These are phyloP conservation scores for Rhea americana DNA, from an alignment of 2,113 vertebrate species.

Conservation along the genomic window DNA sequence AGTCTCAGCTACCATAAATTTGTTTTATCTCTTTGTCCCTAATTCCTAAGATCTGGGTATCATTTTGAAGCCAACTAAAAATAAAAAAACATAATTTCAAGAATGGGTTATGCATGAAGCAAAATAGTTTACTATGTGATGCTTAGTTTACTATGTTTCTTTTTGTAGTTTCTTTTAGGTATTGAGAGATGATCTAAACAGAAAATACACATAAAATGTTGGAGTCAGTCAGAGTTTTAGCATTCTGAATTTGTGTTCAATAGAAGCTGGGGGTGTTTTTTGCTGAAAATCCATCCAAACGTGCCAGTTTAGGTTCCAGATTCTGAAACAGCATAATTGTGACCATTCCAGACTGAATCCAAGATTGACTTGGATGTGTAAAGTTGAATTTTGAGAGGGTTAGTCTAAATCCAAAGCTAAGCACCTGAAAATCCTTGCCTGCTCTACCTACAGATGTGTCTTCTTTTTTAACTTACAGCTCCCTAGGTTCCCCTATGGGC, in stretches of 20 bases:
- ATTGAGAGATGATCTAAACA: background rate
- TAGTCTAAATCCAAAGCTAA: no score
- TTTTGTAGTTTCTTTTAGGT: background rate
- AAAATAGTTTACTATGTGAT: background rate
- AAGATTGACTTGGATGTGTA: no score
- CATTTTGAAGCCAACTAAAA: background rate
- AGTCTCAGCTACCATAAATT: background rate
- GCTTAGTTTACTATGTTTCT: background rate
- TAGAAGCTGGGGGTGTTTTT: background rate
- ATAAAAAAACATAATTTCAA: background rate
- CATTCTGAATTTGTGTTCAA: background rate
- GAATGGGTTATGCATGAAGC: background rate
- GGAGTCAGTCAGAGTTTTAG: background rate
- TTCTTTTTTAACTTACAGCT: no score
- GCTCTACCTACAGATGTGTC: no score
- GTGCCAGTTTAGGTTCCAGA: background rate
- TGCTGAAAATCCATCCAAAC: background rate
- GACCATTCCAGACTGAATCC: no score
- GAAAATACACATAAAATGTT: background rate
- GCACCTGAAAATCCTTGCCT: no score
- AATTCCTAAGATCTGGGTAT: background rate
- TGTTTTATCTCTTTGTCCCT: background rate
- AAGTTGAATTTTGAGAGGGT: no score
- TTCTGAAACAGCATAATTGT: no score
- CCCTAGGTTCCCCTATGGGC: no score